Conservation (phyloP, 2,113 vertebrate genomes). For the Chloroceryle aenea region DNA sequence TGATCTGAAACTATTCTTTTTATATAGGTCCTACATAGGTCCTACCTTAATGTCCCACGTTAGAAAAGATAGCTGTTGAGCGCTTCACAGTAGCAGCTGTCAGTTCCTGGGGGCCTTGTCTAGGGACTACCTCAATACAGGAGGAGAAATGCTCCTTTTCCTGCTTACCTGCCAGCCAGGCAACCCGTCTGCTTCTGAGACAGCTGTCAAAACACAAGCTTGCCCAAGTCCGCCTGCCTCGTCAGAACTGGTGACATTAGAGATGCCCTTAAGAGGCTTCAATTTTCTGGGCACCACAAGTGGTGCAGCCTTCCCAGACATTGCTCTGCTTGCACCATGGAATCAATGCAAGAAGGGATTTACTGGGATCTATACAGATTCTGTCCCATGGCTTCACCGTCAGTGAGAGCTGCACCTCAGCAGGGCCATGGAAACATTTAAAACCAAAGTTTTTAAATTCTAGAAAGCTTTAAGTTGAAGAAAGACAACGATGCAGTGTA, state of each 20-base stretch:
- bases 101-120: background rate
- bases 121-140: background rate
- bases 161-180: background rate
- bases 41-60: background rate
- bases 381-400: background rate
- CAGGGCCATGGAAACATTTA: background rate
- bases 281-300: background rate
- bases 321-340: accelerated
- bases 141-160: background rate
- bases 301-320: background rate
- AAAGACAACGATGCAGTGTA: background rate
- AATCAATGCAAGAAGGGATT: background rate
- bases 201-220: background rate
- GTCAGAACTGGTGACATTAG: background rate
- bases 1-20: background rate
- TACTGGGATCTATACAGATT: background rate
- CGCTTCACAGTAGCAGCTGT: background rate
- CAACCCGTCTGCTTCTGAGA: background rate
- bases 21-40: too few relatives aligned
- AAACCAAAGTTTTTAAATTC: background rate
- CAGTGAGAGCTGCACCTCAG: background rate
- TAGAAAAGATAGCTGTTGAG: background rate
- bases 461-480: background rate
- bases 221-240: background rate
- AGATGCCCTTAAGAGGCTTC: background rate